These are phyloP conservation scores for Drosophila albomicans DNA, from an alignment of 1,140 invertebrate genomes.

Conservation along the genomic window DNA sequence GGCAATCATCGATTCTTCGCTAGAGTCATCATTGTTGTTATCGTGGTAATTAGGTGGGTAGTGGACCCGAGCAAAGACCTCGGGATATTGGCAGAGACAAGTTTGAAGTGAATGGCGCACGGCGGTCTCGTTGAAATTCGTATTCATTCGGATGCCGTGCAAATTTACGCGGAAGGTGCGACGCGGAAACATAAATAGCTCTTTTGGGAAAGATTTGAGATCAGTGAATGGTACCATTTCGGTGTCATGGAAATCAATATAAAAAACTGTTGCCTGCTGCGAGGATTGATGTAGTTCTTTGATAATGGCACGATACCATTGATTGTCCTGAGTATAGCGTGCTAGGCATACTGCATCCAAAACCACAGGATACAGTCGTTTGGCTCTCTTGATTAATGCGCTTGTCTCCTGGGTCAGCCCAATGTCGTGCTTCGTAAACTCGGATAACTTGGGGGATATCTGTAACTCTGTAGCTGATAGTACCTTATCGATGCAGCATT, in stretches of 20 bases:
- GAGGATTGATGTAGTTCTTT: slow-evolving; percentile 50
- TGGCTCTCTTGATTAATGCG: slow-evolving; percentile 42
- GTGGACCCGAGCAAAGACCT: slow-evolving; percentile 55
- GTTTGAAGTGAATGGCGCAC: slow-evolving; percentile 43
- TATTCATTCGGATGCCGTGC: slow-evolving; percentile 54
- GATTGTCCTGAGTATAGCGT: slow-evolving; percentile 56
- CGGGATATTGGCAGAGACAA: slow-evolving; percentile 29
- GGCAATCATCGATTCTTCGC: neutral
- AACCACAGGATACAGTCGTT: slow-evolving; percentile 33
- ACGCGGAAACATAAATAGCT: slow-evolving; percentile 62
- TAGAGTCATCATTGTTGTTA: slow-evolving; percentile 7
- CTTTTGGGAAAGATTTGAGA: slow-evolving; percentile 62
- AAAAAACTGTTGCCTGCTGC: slow-evolving; percentile 61
- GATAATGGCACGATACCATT: slow-evolving; percentile 76
- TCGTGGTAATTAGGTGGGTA: slow-evolving; percentile 33
- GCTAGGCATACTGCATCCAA: slow-evolving; percentile 63
- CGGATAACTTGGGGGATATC: slow-evolving; percentile 62
- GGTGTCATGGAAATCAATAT: slow-evolving; percentile 73
- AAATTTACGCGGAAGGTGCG: slow-evolving; percentile 69
- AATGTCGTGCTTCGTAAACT: slow-evolving; percentile 63
- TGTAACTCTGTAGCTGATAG: slow-evolving; percentile 61
- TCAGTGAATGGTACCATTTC: slow-evolving; percentile 43
- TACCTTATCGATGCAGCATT: slow-evolving; percentile 59
- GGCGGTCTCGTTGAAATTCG: slow-evolving; percentile 31
- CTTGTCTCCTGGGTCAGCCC: slow-evolving; percentile 56